phyloP scores from a whole-genome alignment of 2,888 invertebrate species.

The Baronia brevicornis region DNA sequence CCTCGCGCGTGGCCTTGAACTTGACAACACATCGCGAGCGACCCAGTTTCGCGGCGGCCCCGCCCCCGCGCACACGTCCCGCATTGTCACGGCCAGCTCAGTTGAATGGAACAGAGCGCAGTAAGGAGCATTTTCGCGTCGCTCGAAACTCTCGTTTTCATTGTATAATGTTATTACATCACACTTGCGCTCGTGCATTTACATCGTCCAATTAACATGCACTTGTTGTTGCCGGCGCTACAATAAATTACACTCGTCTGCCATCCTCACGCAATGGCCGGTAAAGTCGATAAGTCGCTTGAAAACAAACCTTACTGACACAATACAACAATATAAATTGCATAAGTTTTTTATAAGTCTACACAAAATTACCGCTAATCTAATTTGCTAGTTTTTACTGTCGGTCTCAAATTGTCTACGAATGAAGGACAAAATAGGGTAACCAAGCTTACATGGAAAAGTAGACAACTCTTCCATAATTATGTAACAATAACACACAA shows the following conservation, averaged over 20 bases:
- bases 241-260: conserved; percentile 6
- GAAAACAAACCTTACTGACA: too few species aligned
- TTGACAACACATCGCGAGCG: conserved; percentile 64
- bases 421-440: too few species aligned
- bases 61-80: conserved; percentile 40
- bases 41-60: conserved; percentile 59
- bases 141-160: conserved; percentile 55
- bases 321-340: too few species aligned
- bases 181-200: conserved; percentile 38
- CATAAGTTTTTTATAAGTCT: too few species aligned
- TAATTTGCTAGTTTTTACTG: too few species aligned
- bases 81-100: conserved; percentile 53
- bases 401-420: too few species aligned
- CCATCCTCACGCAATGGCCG: background rate
- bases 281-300: background rate
- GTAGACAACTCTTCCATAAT: too few species aligned
- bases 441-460: too few species aligned
- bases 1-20: conserved; percentile 66
- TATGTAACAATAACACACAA: too few species aligned
- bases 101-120: conserved; percentile 55
- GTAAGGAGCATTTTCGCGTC: conserved; percentile 52
- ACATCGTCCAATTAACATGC: conserved; percentile 43
- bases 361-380: too few species aligned
- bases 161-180: conserved; percentile 50
- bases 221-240: conserved; percentile 20